A percentile compares a stretch with the other conserved stretches of the same genome.
These are phyloP conservation scores for Aphelinus certus DNA, from an alignment of 1,140 invertebrate species.

Conservation along the genomic window DNA sequence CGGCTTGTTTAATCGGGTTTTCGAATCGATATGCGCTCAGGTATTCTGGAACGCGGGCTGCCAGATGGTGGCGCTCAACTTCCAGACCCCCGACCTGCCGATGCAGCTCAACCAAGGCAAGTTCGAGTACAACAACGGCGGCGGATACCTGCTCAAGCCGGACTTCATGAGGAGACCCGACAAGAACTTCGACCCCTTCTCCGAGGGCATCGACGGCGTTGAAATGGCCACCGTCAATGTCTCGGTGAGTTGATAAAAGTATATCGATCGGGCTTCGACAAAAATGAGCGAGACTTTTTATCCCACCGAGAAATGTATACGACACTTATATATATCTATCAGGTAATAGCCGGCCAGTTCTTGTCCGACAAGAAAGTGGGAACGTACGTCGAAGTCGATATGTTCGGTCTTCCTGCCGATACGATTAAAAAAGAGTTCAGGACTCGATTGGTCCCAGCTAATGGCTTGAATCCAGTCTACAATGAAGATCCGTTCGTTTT, in stretches of 20 bases:
- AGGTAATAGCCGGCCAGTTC: constrained; percentile 62
- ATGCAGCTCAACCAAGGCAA: constrained; percentile 87
- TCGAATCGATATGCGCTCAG: constrained; percentile 56
- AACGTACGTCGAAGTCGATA: constrained; percentile 86
- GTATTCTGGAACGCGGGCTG: constrained; percentile 83
- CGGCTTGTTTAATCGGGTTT: neutral
- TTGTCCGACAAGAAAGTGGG: constrained; percentile 63
- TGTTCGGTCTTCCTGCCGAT: constrained; percentile 85
- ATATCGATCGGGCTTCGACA: no score
- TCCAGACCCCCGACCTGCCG: constrained; percentile 80
- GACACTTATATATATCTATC: no score
- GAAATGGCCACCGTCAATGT: constrained; percentile 73
- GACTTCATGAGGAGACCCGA: constrained; percentile 83
- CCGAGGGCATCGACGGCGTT: constrained; percentile 81
- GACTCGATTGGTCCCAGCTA: constrained; percentile 81
- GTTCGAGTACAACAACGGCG: constrained; percentile 78
- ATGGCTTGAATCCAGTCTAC: constrained; percentile 84
- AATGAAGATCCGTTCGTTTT: constrained; percentile 89
- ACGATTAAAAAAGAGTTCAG: constrained; percentile 86
- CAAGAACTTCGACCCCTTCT: constrained; percentile 79
- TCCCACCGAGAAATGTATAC: no score
- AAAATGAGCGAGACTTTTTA: no score
- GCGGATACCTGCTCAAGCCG: constrained; percentile 79
- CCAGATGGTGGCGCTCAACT: constrained; percentile 84
- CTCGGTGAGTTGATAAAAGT: no score